Evolutionary conservation across 2,888 invertebrate genomes (phyloP), one percentile per base, ranked within the genome.

Genomic region (Polia nebulosa): DNA sequence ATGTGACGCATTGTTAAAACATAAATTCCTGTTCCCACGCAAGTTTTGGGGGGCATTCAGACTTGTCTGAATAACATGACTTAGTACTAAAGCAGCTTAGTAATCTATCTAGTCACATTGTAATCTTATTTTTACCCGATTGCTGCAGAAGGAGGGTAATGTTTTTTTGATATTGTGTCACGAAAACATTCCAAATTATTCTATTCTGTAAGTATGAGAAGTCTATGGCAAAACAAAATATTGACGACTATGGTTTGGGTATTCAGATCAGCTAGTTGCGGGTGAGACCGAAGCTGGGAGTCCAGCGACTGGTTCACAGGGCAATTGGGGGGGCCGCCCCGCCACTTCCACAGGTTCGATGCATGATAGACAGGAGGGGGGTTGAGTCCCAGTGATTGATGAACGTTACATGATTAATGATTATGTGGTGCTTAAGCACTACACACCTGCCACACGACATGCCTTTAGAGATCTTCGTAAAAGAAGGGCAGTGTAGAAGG

Each of bases 191-290:
- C 3, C 1, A 56, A 56, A 39, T 47, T 25, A 8, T 47, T 51
- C 15, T 25, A 17, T 15, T 25, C 1, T 5, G 3, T 39, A 49
- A 49, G 22, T 25, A n/a, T 36, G n/a, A 11, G 2, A 34, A 39
- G 3, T 59, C n/a, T 7, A 53, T n/a, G 29, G 20, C 47, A 47
- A 34, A 47, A 58, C 15, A 41, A 29, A 41, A 45, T 22, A 36
- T 74, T 78, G 65, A 72, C 58, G 57, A 64, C 66, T 76, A 76
- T 82, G 72, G 78, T 83, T 89, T 87, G 89, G 91, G 87, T 71
- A 88, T 90, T 72, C 87, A 95, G 95, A 95, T 94, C 95, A 95
- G 88, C 91, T 95, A 90, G 94, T 95, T 87, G 92, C 89, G 88
- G 95, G 94, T 68, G 95, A 95, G 74, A 86, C 82, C 17, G 95